These are phyloP conservation scores for Vidua chalybeata DNA, from an alignment of 2,113 vertebrate species.

Conservation along the genomic window DNA sequence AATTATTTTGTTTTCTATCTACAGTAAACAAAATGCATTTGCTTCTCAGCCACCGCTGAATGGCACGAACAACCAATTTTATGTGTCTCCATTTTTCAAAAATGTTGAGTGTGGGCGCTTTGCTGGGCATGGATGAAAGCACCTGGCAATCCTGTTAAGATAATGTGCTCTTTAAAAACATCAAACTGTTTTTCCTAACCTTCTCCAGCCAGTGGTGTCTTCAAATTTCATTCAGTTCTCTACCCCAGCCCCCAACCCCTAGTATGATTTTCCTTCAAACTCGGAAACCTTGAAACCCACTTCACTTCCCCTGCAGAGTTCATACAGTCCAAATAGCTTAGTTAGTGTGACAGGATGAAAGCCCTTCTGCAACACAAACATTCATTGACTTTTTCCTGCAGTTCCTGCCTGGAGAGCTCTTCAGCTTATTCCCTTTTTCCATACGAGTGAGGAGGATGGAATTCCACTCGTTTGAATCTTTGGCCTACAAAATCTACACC, in stretches of 20 bases:
- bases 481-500: conserved; percentile 3
- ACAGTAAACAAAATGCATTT: conserved; percentile 49
- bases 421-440: conserved; percentile 13
- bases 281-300: background rate
- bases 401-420: conserved; percentile 24
- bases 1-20: conserved; percentile 54
- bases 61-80: background rate
- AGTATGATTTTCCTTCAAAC: background rate
- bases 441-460: background rate
- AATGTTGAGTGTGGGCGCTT: background rate
- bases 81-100: background rate
- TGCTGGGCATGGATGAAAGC: background rate
- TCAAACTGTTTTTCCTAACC: background rate
- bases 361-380: conserved; percentile 22
- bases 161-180: background rate
- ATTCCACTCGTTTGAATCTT: background rate
- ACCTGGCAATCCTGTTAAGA: background rate
- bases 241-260: background rate
- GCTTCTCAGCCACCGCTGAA: background rate
- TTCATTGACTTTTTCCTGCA: background rate
- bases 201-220: background rate
- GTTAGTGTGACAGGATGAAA: conserved; percentile 25
- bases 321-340: background rate
- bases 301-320: conserved; percentile 12
- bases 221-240: background rate